Conservation (phyloP, 2,113 vertebrate species). For the Calidris pygmaea region DNA sequence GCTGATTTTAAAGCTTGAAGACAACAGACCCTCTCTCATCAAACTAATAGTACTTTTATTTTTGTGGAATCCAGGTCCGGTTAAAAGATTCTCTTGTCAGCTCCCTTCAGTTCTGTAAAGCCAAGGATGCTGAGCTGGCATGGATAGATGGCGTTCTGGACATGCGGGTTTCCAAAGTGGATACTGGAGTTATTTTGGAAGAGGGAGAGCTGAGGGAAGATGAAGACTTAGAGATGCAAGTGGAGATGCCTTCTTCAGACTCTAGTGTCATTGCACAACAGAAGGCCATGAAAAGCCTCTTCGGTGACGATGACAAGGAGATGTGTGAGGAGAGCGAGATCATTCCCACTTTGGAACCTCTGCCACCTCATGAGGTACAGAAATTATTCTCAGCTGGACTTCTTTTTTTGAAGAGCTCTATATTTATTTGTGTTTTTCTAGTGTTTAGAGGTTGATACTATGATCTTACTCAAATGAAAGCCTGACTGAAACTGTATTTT, state of each 20-base stretch:
- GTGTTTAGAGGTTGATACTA: not conserved
- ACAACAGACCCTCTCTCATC: not conserved
- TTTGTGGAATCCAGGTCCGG: constrained; percentile 80
- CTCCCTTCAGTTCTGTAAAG: constrained; percentile 97
- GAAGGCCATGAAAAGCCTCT: constrained; percentile 92
- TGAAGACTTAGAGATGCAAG: constrained; percentile 84
- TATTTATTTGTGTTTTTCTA: not conserved
- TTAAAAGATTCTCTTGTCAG: constrained; percentile 98
- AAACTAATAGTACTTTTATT: not conserved
- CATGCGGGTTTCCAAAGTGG: constrained; percentile 96
- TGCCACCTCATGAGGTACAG: constrained; percentile 87
- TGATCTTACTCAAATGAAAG: not conserved
- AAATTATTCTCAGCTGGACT: not conserved
- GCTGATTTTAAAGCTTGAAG: not conserved
- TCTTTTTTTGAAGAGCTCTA: not conserved
- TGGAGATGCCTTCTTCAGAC: constrained; percentile 82
- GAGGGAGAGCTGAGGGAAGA: constrained; percentile 89
- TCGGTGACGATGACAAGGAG: constrained; percentile 92
- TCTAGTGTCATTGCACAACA: constrained; percentile 84
- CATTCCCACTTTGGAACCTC: constrained; percentile 94
- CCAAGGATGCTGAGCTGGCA: constrained; percentile 93
- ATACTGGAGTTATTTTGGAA: constrained; percentile 94
- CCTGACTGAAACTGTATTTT: not conserved
- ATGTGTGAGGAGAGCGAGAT: constrained; percentile 91
- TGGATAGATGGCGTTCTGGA: constrained; percentile 98